phyloP scores from a whole-genome alignment of 2,888 invertebrate species.

The Scaptomyza reducta region DNA sequence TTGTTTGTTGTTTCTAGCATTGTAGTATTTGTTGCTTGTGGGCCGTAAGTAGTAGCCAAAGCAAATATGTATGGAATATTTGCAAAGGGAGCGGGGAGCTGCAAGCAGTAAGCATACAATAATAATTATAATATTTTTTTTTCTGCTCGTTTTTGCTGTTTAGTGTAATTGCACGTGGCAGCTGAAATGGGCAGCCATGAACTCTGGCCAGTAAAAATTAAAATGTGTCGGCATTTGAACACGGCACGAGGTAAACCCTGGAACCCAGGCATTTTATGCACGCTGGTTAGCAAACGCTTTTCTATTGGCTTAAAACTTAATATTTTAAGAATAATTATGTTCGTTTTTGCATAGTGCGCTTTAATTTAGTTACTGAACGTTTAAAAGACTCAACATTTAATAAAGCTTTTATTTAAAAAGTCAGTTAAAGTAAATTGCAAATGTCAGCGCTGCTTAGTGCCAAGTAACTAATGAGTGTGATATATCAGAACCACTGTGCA shows the following conservation, averaged over 20 bases:
- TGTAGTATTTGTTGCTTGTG: constrained; percentile 32
- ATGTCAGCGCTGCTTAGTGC: neutral
- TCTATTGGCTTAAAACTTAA: neutral
- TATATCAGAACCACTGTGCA: constrained; percentile 36
- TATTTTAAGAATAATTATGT: too few relatives aligned
- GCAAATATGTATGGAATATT: constrained; percentile 2
- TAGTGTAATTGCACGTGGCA: constrained; percentile 62
- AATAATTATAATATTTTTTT: constrained; percentile 50
- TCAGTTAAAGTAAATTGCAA: neutral
- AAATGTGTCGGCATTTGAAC: constrained; percentile 52
- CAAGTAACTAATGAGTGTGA: neutral
- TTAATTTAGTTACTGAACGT: too few relatives aligned
- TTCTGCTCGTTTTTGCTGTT: constrained; percentile 36
- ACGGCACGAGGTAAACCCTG: constrained; percentile 18
- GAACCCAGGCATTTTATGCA: neutral
- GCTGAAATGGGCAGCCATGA: constrained; percentile 49
- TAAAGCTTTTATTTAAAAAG: neutral
- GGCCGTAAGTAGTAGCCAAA: constrained; percentile 49
- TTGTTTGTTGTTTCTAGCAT: constrained; percentile 26
- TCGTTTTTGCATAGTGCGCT: too few relatives aligned
- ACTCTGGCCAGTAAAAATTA: constrained; percentile 49
- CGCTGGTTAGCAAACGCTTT: constrained; percentile 3
- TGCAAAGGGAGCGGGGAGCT: neutral
- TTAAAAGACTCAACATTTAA: too few relatives aligned
- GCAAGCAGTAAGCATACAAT: constrained; percentile 26